These are phyloP conservation scores for Perodicticus potto DNA, from an alignment of 2,797 vertebrate genomes.

Conservation along the genomic window DNA sequence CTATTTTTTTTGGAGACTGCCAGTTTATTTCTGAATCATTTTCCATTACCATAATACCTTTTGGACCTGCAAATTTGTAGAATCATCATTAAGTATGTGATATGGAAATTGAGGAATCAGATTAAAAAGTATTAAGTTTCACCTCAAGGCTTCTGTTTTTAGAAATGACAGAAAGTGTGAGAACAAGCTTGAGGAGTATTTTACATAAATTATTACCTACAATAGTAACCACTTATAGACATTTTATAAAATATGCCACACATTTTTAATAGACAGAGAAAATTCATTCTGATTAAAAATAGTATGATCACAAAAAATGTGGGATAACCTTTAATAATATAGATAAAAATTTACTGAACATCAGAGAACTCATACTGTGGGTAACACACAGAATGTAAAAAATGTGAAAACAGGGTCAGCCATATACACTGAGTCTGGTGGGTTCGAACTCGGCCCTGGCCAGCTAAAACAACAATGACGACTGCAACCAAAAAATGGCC, in stretches of 20 bases:
- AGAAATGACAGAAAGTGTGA: neutral
- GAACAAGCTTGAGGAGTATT: neutral
- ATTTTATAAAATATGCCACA: constrained; percentile 5
- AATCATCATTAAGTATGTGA: neutral
- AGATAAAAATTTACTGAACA: neutral
- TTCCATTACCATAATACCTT: neutral
- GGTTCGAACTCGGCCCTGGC: too few species aligned
- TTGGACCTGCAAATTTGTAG: neutral
- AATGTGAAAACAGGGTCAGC: neutral
- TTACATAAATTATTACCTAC: neutral
- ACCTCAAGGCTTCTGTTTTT: neutral
- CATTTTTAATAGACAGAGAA: neutral
- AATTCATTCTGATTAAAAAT: constrained; percentile 25
- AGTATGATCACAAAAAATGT: neutral
- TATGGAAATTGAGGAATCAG: neutral
- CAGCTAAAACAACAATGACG: too few species aligned
- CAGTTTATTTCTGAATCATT: neutral
- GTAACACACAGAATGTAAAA: neutral
- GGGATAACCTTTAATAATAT: neutral
- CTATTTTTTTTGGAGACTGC: neutral
- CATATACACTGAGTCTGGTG: too few species aligned
- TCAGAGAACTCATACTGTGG: constrained; percentile 66
- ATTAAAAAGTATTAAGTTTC: constrained; percentile 17
- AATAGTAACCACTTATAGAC: neutral
- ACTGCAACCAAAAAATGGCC: too few species aligned